Percentiles rank a stretch among this genome's conserved stretches.
Conservation (phyloP, 2,888 invertebrate species). For the Cryptocheilus praepositus region DNA sequence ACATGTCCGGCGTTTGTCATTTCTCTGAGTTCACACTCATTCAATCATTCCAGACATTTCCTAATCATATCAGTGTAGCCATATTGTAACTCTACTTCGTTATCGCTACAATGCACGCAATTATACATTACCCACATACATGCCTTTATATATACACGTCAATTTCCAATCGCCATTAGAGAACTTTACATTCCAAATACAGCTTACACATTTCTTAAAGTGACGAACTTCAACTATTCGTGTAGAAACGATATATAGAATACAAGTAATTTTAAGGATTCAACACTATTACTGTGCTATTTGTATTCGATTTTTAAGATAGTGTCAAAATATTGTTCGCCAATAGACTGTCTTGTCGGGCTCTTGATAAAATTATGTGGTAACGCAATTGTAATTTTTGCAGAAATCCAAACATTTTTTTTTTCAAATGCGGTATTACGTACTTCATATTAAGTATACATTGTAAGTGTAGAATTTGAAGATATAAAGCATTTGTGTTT, state of each 20-base stretch:
- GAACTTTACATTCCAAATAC: neutral
- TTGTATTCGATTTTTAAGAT: conserved; percentile 15
- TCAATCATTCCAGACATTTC: conserved; percentile 8
- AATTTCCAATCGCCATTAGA: too few relatives aligned
- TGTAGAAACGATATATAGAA: neutral
- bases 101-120: conserved; percentile 24
- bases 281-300: conserved; percentile 22
- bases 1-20: conserved; percentile 3
- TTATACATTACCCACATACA: conserved; percentile 15
- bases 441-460: too few relatives aligned
- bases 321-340: too few relatives aligned
- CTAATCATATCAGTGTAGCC: conserved; percentile 18
- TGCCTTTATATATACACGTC: conserved; percentile 20
- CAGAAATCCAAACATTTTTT: too few relatives aligned
- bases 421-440: too few relatives aligned
- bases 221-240: too few relatives aligned
- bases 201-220: neutral
- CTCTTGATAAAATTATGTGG: too few relatives aligned
- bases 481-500: too few relatives aligned
- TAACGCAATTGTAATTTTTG: too few relatives aligned
- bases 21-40: conserved; percentile 5
- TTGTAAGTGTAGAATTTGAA: too few relatives aligned
- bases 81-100: conserved; percentile 11
- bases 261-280: neutral
- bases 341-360: too few relatives aligned